A percentile compares a stretch with the other conserved stretches of the same genome.
phyloP scores from a whole-genome alignment of 2,797 vertebrate genomes.

The Aythya fuligula region DNA sequence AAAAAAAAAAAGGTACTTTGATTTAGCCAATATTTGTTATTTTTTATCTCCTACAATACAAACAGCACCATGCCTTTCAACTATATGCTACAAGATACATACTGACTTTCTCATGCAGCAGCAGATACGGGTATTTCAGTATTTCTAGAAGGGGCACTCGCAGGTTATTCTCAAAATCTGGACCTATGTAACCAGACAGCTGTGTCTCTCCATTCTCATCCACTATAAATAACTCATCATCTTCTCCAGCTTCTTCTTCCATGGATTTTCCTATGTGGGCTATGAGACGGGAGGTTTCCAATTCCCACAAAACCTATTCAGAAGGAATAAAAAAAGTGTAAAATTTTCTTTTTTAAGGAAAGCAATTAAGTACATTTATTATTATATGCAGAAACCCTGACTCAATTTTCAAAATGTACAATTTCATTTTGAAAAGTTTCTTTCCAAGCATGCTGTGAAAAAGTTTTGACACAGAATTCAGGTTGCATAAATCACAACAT shows the following conservation, averaged over 20 bases:
- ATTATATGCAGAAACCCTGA: neutral
- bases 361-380: neutral
- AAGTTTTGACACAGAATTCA: neutral
- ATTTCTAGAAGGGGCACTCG: slow-evolving; percentile 84
- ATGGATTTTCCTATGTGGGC: slow-evolving; percentile 77
- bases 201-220: slow-evolving; percentile 78
- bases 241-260: slow-evolving; percentile 71
- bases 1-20: neutral
- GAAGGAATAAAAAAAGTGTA: neutral
- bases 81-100: slow-evolving; percentile 28
- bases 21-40: neutral
- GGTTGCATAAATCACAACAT: neutral
- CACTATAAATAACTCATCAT: slow-evolving; percentile 82
- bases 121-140: slow-evolving; percentile 85
- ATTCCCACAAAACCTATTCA: slow-evolving; percentile 80
- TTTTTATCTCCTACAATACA: neutral
- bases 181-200: slow-evolving; percentile 69
- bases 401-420: neutral
- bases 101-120: slow-evolving; percentile 82
- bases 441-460: accelerated
- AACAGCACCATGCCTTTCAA: neutral
- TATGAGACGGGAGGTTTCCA: slow-evolving; percentile 83
- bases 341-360: neutral
- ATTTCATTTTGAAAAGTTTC: neutral
- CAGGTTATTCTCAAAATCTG: slow-evolving; percentile 81